These are phyloP conservation scores for Pseudobourletiella spinata DNA, from an alignment of 1,140 invertebrate species.

Conservation along the genomic window DNA sequence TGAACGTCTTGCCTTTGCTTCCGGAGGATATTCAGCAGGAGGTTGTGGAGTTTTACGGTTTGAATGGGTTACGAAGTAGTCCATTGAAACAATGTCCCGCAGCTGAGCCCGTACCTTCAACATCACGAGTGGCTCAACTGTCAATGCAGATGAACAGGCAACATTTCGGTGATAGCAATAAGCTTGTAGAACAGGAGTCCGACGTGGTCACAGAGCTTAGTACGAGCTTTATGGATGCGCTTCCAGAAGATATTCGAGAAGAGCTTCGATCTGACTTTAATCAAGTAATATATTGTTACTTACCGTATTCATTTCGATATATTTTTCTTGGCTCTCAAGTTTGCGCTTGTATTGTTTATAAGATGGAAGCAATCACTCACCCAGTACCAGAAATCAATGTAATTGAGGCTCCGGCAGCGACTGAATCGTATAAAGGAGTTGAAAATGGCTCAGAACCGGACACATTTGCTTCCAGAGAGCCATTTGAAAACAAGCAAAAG, in stretches of 20 bases:
- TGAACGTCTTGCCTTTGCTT: constrained; percentile 49
- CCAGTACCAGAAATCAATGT: background rate
- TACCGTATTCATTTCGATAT: background rate
- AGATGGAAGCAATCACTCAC: background rate
- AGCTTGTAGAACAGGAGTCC: background rate
- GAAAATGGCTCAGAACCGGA: background rate
- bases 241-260: background rate
- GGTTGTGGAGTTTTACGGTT: background rate
- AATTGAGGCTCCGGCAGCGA: background rate
- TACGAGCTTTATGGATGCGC: background rate
- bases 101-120: background rate
- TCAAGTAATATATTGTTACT: background rate
- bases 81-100: background rate
- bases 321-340: background rate
- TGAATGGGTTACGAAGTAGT: background rate
- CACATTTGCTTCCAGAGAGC: background rate
- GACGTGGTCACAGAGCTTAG: background rate
- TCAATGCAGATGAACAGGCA: background rate
- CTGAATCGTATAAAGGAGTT: background rate
- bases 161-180: background rate
- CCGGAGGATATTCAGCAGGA: constrained; percentile 47
- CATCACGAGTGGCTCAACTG: background rate
- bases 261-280: background rate
- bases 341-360: background rate
- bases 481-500: background rate